phyloP scores from a whole-genome alignment of 2,113 vertebrate genomes.

The Copsychus sechellarum region DNA sequence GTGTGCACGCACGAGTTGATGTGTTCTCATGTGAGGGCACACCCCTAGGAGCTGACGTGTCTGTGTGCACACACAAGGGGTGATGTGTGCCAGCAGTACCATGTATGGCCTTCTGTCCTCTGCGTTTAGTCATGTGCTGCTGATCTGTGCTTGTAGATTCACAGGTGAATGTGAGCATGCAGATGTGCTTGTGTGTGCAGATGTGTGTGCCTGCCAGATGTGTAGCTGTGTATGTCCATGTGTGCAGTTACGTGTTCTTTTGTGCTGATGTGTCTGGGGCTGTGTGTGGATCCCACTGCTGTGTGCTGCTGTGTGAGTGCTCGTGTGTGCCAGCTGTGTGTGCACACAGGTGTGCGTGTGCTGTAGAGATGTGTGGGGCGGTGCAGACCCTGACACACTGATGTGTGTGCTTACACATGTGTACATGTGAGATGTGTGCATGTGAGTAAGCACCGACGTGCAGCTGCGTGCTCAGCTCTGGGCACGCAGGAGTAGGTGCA shows the following conservation, averaged over 20 bases:
- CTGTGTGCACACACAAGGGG: not conserved
- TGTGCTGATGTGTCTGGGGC: not conserved
- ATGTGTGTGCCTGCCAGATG: not conserved
- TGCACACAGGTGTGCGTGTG: accelerated
- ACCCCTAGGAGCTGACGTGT: not conserved
- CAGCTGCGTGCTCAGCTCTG: not conserved
- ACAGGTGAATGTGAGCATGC: accelerated
- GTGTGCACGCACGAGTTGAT: accelerated
- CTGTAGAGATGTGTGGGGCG: accelerated
- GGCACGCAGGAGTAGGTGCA: not conserved
- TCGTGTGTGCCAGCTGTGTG: accelerated
- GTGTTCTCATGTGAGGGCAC: not conserved
- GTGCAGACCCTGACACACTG: not conserved
- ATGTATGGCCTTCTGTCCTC: accelerated
- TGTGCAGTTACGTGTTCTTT: not conserved
- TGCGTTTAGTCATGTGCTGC: not conserved
- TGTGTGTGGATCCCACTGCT: accelerated
- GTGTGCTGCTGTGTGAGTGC: too few relatives aligned
- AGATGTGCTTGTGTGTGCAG: not conserved
- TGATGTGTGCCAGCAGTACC: not conserved
- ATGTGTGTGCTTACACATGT: accelerated
- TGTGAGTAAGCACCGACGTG: accelerated
- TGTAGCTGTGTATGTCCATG: not conserved
- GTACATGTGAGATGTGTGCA: accelerated
- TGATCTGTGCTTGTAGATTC: not conserved